Evolutionary conservation across 2,797 vertebrate genomes (phyloP).

Genomic region (Pseudochromis fuscus): DNA sequence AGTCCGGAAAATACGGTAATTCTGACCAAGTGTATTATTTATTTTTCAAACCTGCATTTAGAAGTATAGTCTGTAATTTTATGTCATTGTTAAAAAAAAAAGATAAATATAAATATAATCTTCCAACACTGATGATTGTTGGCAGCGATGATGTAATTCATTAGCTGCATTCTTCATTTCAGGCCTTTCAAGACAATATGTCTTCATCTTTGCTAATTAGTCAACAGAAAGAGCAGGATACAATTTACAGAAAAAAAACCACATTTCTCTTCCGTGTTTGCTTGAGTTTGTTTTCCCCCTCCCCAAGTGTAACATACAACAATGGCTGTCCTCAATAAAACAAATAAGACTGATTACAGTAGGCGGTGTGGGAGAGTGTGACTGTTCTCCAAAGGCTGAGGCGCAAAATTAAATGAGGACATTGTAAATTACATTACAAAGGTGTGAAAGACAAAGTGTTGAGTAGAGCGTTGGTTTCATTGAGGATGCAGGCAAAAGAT

Average conservation of each 20-base stretch:
- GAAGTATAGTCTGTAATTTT: no score
- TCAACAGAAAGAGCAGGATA: background rate
- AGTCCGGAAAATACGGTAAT: no score
- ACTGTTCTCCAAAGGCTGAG: constrained; percentile 15
- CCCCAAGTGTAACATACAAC: constrained; percentile 6
- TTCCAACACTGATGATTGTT: background rate
- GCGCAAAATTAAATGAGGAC: constrained; percentile 21
- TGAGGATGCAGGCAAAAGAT: constrained; percentile 34
- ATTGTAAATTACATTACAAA: constrained; percentile 23
- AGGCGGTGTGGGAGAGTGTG: constrained; percentile 1
- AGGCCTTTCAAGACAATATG: background rate
- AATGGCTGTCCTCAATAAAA: constrained; percentile 17
- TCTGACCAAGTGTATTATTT: no score
- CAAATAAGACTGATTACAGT: constrained; percentile 10
- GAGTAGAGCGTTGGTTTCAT: constrained; percentile 24
- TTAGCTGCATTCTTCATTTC: background rate
- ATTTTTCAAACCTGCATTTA: no score
- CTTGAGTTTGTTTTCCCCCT: constrained; percentile 1
- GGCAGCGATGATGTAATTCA: background rate
- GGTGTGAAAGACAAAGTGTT: constrained; percentile 45
- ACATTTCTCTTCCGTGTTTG: background rate
- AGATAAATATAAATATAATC: background rate
- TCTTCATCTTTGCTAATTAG: background rate
- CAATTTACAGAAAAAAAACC: background rate
- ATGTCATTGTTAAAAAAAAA: background rate